Percentiles rank a stretch among this genome's conserved stretches.
Evolutionary conservation across 2,888 invertebrate species (phyloP).

Genomic region (Polymixis flavicincta): DNA sequence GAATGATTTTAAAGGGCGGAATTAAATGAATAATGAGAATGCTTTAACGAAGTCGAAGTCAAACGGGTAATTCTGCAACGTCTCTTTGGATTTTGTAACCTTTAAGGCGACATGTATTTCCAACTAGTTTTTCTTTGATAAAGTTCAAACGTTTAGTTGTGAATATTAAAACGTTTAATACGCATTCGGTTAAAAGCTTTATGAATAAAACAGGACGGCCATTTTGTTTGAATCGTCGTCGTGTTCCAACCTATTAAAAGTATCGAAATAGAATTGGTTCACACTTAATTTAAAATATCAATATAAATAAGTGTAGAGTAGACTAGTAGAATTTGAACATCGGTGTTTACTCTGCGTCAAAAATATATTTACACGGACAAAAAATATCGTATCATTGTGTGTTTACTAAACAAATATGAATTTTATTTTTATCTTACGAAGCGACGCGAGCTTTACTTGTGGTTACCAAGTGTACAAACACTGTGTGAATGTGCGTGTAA

Average conservation of each 20-base stretch:
- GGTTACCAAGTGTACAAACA: too few relatives aligned
- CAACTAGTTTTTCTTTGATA: constrained; percentile 45
- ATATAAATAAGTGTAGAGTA: background rate
- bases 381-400: too few relatives aligned
- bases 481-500: too few relatives aligned
- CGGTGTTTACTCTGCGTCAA: too few relatives aligned
- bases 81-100: constrained; percentile 38
- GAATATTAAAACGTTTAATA: constrained; percentile 36
- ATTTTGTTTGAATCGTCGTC: constrained; percentile 1
- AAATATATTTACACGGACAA: too few relatives aligned
- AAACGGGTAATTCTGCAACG: constrained; percentile 33
- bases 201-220: constrained; percentile 14
- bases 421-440: too few relatives aligned
- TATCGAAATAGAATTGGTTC: constrained; percentile 3
- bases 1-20: constrained; percentile 45
- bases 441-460: too few relatives aligned
- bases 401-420: too few relatives aligned
- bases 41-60: constrained; percentile 41
- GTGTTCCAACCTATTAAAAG: background rate
- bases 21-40: constrained; percentile 55
- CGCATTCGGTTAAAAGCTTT: constrained; percentile 31
- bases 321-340: background rate
- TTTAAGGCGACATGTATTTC: constrained; percentile 39
- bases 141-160: constrained; percentile 41
- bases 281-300: background rate